Evolutionary conservation across 2,888 invertebrate species (phyloP), one percentile per base, ranked within the genome.

Genomic region (Dicranocentrus wangi): DNA sequence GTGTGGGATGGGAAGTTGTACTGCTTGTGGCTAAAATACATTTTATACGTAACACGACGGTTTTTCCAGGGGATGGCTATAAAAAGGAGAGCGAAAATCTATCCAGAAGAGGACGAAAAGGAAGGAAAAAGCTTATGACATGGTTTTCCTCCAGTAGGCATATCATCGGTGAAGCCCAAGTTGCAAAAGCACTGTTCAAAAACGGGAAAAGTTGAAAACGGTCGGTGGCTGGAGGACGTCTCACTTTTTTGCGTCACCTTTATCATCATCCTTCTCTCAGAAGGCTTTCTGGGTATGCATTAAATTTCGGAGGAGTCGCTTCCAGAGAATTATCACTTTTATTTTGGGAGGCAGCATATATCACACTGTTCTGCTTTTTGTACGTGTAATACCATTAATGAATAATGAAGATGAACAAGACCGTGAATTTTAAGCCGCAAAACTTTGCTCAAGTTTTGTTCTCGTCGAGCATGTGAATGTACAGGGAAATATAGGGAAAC

Each of bases 361-460:
- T 47, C 68, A 27, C 17, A 28, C n/a, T 1, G 28, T 21, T 23
- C 28, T 10, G 27, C 42, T 53, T 28, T 43, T 19, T n/a, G n/a
- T n/a, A 21, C 43, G 32, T 39, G 21, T 75, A 66, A 58, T 55
- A 55, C 66, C 61, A 69, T 77, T 77, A 77, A 77, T 77, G 69
- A 68, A 69, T 69, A 77, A 77, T 77, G 77, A 77, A 77, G 77
- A 77, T 77, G 77, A 77, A 77, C 69, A 68, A 77, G 77, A 77
- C 77, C 77, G 69, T 77, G 77, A 77, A 69, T 69, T 77, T 69
- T 77, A 76, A 66, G 73, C 68, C 68, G 32, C 68, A 76, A 58
- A 76, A 76, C 42, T 58, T 72, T 63, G 10, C 5, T 8, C 65
- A 32, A 32, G 32, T 32, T 32, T 32, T 32, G 3, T 3, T 32